Percentiles rank a stretch among this genome's conserved stretches.
phyloP scores from a whole-genome alignment of 2,888 invertebrate genomes.

The Heliothis peltigera region DNA sequence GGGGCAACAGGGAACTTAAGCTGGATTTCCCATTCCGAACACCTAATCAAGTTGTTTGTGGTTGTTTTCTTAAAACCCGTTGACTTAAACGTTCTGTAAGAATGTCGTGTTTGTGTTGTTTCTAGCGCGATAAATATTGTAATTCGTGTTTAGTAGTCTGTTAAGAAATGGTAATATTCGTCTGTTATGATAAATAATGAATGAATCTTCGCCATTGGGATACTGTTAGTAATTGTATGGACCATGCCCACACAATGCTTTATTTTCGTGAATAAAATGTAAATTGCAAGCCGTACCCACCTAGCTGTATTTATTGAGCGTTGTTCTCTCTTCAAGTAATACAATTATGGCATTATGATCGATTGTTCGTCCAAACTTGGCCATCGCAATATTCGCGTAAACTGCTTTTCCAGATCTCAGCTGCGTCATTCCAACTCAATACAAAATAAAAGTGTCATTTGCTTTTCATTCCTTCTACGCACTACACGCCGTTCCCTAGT shows the following conservation, averaged over 20 bases:
- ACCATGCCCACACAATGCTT: neutral
- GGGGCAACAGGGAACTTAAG: constrained; percentile 40
- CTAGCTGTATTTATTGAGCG: neutral
- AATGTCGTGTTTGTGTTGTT: constrained; percentile 2
- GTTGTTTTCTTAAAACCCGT: constrained; percentile 39
- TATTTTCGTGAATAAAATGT: constrained; percentile 1
- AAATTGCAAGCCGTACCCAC: neutral
- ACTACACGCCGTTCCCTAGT: constrained; percentile 8
- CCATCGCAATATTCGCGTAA: neutral
- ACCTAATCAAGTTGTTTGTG: constrained; percentile 44
- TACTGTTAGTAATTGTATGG: constrained; percentile 5
- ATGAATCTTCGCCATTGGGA: neutral
- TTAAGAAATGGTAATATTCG: constrained; percentile 9
- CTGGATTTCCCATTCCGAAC: constrained; percentile 30
- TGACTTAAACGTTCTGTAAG: constrained; percentile 6
- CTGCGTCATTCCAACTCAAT: too few species aligned
- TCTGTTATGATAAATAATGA: neutral
- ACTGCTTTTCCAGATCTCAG: neutral
- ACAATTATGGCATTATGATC: neutral
- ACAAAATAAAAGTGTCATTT: neutral
- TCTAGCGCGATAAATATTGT: constrained; percentile 10
- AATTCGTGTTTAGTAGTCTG: constrained; percentile 10
- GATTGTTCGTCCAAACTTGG: neutral
- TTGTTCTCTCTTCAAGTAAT: constrained; percentile 1
- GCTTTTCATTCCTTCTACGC: constrained; percentile 2